Evolutionary conservation across 2,888 invertebrate species (phyloP).

Genomic region (Oscheius sp.): DNA sequence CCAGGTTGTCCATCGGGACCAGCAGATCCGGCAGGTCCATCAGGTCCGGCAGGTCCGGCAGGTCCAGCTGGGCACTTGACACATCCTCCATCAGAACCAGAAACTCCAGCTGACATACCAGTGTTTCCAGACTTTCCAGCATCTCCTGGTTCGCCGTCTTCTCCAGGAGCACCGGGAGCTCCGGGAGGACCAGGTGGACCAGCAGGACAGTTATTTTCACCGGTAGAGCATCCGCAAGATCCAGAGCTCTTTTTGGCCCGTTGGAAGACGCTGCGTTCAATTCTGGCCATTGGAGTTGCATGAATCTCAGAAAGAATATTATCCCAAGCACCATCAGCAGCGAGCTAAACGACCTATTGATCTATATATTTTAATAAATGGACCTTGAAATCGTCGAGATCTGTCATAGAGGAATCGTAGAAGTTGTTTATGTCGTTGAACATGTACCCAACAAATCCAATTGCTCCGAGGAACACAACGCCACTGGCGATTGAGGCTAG

Average conservation of each 20-base stretch:
- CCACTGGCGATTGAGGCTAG: not conserved
- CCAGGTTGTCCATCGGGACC: not conserved
- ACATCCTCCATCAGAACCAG: constrained; percentile 3
- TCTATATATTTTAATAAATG: not conserved
- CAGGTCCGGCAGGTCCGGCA: constrained; percentile 5
- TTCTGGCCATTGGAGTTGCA: constrained; percentile 1
- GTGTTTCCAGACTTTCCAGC: constrained; percentile 46
- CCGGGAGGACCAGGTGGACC: constrained; percentile 56
- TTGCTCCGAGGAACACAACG: constrained; percentile 8
- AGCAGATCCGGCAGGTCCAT: not conserved
- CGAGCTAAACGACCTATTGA: constrained; percentile 27
- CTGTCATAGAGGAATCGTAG: constrained; percentile 9
- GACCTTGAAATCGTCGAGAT: constrained; percentile 5
- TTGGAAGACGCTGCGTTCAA: constrained; percentile 38
- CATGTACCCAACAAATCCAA: constrained; percentile 5
- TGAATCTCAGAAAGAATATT: constrained; percentile 39
- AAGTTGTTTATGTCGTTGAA: constrained; percentile 1
- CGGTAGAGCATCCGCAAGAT: constrained; percentile 45
- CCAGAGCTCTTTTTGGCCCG: constrained; percentile 48
- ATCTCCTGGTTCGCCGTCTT: constrained; percentile 49
- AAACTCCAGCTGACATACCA: constrained; percentile 44
- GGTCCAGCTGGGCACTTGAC: not conserved
- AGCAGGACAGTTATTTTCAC: constrained; percentile 49
- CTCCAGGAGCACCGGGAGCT: constrained; percentile 50
- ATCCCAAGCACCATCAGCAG: constrained; percentile 50